phyloP scores from a whole-genome alignment of 2,888 invertebrate species.

The Plagiodera versicolora region DNA sequence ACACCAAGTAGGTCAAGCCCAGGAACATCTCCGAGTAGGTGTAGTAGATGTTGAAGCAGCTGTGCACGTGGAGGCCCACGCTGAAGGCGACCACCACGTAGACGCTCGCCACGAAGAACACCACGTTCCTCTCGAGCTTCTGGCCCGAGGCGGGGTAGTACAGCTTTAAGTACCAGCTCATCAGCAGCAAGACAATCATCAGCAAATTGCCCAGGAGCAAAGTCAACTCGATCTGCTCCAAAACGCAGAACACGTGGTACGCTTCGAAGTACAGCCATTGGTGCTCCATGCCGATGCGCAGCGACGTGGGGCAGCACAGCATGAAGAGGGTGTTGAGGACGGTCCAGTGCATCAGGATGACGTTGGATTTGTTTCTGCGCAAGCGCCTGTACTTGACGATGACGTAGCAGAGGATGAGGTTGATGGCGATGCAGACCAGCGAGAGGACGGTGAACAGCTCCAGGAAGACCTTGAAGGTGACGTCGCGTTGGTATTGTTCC shows the following conservation, averaged over 20 bases:
- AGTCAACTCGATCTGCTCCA: slow-evolving; percentile 1
- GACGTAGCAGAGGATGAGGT: slow-evolving; percentile 24
- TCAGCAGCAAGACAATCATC: slow-evolving; percentile 6
- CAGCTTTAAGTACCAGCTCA: slow-evolving; percentile 19
- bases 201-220: slow-evolving; percentile 9
- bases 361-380: slow-evolving; percentile 24
- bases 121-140: slow-evolving; percentile 10
- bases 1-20: slow-evolving; percentile 9
- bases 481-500: neutral
- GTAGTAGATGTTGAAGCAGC: slow-evolving; percentile 7
- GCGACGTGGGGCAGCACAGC: slow-evolving; percentile 13
- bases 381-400: slow-evolving; percentile 26
- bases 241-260: neutral
- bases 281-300: slow-evolving; percentile 7
- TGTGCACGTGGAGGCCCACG: neutral
- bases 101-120: slow-evolving; percentile 3
- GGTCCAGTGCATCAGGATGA: slow-evolving; percentile 26
- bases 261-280: neutral
- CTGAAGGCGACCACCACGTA: slow-evolving; percentile 12
- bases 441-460: slow-evolving; percentile 25
- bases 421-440: slow-evolving; percentile 20
- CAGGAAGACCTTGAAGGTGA: slow-evolving; percentile 12
- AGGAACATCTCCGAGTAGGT: neutral
- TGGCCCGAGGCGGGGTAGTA: slow-evolving; percentile 10
- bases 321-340: slow-evolving; percentile 24